Evolutionary conservation across 92 coral and sea anemone species (phyloP), one percentile per base, ranked within the genome.

Genomic region (Desmophyllum pertusum): DNA sequence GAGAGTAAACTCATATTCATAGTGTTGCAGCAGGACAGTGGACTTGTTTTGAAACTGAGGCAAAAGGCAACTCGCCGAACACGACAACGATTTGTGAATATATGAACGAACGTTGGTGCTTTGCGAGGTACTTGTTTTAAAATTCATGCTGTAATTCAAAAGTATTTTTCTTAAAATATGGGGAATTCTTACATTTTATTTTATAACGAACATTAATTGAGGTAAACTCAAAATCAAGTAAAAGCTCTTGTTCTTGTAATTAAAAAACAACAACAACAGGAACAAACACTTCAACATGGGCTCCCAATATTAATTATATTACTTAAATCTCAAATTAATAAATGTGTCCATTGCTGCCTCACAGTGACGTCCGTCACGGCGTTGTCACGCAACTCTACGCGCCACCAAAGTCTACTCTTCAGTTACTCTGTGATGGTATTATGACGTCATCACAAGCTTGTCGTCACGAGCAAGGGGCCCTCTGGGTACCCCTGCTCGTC

Each of bases 381-480:
- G 8, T 6, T 59, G 45, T 67, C 73, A 67, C 29, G 67, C 67
- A 10, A 62, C 37, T 62, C 67, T 35, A 1, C 42, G 27, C 42
- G 10, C 21, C 41, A 66, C 55, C 55, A 13, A 3, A 17, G 7
- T 3, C 71, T 14, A 36, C 71, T 14, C 46, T 36, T 36, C 42
- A 67, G 42, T 1, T 17, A 11, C 5, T 1, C 41, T 10, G n/a
- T 1, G 40, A 17, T 37, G 21, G 42, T 67, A 21, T 1, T 41
- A 42, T 43, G 42, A n/a, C 51, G 10, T 67, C 17, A 46, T 80
- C 62, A 80, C 19, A 80, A 48, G 10, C 21, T 36, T 52, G 84
- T 80, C 31, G 84, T 69, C 68, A 67, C 33, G 0, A 80, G 68
- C 50, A 80, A 37, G 21, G 84, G 76, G 5, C 57, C 84, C 37